Conservation (phyloP, 2,113 vertebrate species). For the Clinocottus analis region DNA sequence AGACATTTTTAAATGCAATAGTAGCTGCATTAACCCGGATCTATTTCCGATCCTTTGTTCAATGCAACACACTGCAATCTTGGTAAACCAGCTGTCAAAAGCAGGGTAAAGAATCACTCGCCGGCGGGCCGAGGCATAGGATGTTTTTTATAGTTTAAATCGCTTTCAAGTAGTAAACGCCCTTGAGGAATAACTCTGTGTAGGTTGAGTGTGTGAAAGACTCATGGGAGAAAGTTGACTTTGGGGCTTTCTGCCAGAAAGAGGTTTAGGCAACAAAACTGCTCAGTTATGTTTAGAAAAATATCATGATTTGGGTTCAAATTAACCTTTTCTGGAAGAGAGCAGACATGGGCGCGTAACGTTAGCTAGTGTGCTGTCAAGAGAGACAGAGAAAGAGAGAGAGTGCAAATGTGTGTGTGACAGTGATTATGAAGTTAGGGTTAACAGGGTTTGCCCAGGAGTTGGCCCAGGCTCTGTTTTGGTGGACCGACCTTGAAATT, state of each 20-base stretch:
- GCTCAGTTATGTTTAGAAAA: background rate
- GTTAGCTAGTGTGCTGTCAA: background rate
- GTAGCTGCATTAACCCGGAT: background rate
- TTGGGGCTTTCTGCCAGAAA: background rate
- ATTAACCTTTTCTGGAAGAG: background rate
- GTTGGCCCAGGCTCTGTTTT: background rate
- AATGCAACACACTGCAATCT: background rate
- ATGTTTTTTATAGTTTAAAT: background rate
- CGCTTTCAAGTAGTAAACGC: background rate
- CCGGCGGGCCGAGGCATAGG: background rate
- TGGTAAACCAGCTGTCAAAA: slow-evolving; percentile 4
- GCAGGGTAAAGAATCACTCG: background rate
- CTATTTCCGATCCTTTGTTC: slow-evolving; percentile 2
- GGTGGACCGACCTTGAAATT: background rate
- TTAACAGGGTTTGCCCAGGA: too few species aligned
- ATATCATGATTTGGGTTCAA: background rate
- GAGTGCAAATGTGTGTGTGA: too few species aligned
- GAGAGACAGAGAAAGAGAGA: too few species aligned
- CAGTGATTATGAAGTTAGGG: too few species aligned
- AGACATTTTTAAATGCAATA: slow-evolving; percentile 14
- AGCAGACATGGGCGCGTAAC: background rate
- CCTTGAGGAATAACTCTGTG: background rate
- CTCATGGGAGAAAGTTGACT: too few species aligned
- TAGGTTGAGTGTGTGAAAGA: too few species aligned
- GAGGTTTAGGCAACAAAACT: background rate